These are phyloP conservation scores for Cerceris ruficornis DNA, from an alignment of 2,888 invertebrate species.

Conservation along the genomic window DNA sequence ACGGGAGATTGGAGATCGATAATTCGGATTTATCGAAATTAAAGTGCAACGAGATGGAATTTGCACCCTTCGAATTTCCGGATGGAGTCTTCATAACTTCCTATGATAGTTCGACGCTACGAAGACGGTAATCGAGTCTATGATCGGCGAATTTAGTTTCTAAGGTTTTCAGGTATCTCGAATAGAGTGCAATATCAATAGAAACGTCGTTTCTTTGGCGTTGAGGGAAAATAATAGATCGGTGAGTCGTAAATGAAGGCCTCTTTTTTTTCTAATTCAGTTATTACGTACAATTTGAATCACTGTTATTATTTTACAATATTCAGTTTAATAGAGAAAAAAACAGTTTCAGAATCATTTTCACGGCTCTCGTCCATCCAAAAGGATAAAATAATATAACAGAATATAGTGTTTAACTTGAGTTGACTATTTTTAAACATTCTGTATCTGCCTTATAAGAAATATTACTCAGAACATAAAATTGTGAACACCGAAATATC, in stretches of 20 bases:
- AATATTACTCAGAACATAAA: no score
- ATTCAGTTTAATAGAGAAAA: neutral
- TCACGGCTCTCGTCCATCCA: neutral
- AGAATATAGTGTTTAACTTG: no score
- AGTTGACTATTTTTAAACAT: no score
- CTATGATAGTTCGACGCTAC: neutral
- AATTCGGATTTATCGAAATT: slow-evolving; percentile 57
- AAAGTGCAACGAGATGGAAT: slow-evolving; percentile 40
- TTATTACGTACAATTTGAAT: no score
- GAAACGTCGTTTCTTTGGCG: neutral
- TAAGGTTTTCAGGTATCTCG: no score
- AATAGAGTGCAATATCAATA: neutral
- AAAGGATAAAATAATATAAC: no score
- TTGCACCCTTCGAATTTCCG: slow-evolving; percentile 13
- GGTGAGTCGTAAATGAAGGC: neutral
- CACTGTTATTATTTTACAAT: no score
- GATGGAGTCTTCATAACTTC: neutral
- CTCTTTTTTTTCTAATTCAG: neutral
- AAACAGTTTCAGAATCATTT: neutral
- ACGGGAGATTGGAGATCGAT: slow-evolving; percentile 40
- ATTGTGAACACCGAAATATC: no score
- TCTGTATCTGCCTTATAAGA: no score
- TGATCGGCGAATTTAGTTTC: neutral
- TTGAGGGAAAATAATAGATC: neutral
- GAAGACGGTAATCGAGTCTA: neutral